Percentiles rank a stretch among this genome's conserved stretches.
These are phyloP conservation scores for Calycopis cecrops DNA, from an alignment of 1,140 invertebrate genomes.

Conservation along the genomic window DNA sequence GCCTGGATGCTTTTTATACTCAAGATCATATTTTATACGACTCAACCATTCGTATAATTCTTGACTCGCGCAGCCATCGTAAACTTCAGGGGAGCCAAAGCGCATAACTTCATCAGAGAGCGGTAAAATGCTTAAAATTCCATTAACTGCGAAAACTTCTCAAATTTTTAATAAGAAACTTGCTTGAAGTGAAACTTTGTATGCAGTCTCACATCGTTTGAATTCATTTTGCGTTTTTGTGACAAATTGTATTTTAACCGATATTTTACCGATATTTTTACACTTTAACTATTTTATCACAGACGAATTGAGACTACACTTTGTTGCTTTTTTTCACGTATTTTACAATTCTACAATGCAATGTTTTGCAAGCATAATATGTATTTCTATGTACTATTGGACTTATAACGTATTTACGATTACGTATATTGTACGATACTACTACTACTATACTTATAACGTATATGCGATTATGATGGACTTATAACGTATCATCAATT, in stretches of 20 bases:
- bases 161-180: constrained; percentile 33
- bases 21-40: neutral
- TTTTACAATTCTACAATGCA: too few relatives aligned
- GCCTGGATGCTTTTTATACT: too few relatives aligned
- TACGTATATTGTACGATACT: too few relatives aligned
- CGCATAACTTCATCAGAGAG: constrained; percentile 25
- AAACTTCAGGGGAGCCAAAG: constrained; percentile 26
- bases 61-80: neutral
- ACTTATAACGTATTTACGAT: too few relatives aligned
- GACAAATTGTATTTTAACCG: constrained; percentile 10
- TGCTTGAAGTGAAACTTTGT: constrained; percentile 22
- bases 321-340: too few relatives aligned
- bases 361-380: too few relatives aligned
- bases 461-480: too few relatives aligned
- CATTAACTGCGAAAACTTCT: constrained; percentile 27
- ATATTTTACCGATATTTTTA: too few relatives aligned
- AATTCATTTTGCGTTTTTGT: constrained; percentile 20
- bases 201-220: constrained; percentile 20
- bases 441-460: too few relatives aligned
- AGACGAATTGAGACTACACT: too few relatives aligned
- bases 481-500: too few relatives aligned
- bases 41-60: constrained; percentile 3
- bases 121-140: constrained; percentile 32
- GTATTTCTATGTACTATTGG: too few relatives aligned
- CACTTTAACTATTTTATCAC: neutral